phyloP scores from a whole-genome alignment of 2,888 invertebrate genomes.

The Ctenicera cuprea region DNA sequence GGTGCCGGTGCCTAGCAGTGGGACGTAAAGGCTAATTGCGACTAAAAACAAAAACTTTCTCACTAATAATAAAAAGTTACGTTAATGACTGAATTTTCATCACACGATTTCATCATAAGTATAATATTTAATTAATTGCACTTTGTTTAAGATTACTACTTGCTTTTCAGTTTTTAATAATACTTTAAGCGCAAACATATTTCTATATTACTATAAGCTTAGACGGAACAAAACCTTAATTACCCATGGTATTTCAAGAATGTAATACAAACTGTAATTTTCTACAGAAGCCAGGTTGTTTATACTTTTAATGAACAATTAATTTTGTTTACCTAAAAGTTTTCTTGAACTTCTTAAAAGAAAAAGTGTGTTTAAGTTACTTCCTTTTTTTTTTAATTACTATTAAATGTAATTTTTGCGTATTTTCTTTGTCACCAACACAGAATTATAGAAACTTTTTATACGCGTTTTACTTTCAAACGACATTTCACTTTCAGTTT shows the following conservation, averaged over 20 bases:
- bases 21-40: too few relatives aligned
- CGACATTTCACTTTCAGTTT: conserved; percentile 12
- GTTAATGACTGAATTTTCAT: background rate
- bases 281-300: background rate
- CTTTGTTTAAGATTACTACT: background rate
- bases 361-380: background rate
- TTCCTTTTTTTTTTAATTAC: background rate
- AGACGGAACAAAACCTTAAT: background rate
- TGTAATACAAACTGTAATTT: conserved; percentile 1
- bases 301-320: background rate
- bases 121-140: background rate
- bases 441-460: background rate
- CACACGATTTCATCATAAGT: conserved; percentile 5
- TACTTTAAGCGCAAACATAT: background rate
- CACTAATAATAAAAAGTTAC: background rate
- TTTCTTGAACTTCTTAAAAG: background rate
- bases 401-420: background rate
- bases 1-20: too few relatives aligned
- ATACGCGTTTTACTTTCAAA: background rate
- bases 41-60: too few relatives aligned
- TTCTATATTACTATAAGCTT: background rate
- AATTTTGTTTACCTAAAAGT: background rate
- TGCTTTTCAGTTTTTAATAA: background rate
- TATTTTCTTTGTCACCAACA: background rate
- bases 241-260: background rate